Evolutionary conservation across 1,140 invertebrate species (phyloP), one percentile per base, ranked within the genome.

Genomic region (Neodiprion fabricii): DNA sequence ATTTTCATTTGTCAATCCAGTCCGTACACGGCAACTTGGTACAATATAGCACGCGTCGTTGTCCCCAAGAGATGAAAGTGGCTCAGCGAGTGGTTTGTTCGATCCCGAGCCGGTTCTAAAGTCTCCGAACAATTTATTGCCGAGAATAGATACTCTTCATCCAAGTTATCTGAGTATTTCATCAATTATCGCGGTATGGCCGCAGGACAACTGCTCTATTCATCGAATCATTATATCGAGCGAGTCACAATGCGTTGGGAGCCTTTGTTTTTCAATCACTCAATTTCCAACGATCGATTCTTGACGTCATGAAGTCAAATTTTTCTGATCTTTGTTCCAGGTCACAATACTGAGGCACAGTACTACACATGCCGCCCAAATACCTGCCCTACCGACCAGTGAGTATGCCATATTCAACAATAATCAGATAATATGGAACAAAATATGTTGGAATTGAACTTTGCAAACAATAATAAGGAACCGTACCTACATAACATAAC

Each of bases 291-390:
- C 28, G 28, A 40, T 40, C 28, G 28, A 40, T 40, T 48, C 61
- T 21, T 53, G 48, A 71, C 61, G 17, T 48, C 28, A 21, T 48
- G 7, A 10, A 11, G 28, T 49, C 48, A 72, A 61, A 48, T 72
- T 66, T 72, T 47, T 49, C 17, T 3, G 2, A 72, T 78, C 68
- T 81, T 75, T 82, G 76, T 86, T 86, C 72, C 80, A 87, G 86
- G 82, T 87, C 75, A 85, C 83, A 82, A 83, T 86, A 81, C 80
- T 82, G 77, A 86, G 83, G 82, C 83, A 84, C 79, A 81, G 82
- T 80, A 82, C 73, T 76, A 77, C 78, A 79, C 76, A 80, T 67
- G 86, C 85, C 72, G 86, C 86, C 72, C 86, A 87, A 79, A 85
- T 87, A 83, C 83, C 85, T 81, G 76, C 81, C 50, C 76, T 78